Evolutionary conservation across 2,797 vertebrate species (phyloP).

Genomic region (Halcyon chelicuti): DNA sequence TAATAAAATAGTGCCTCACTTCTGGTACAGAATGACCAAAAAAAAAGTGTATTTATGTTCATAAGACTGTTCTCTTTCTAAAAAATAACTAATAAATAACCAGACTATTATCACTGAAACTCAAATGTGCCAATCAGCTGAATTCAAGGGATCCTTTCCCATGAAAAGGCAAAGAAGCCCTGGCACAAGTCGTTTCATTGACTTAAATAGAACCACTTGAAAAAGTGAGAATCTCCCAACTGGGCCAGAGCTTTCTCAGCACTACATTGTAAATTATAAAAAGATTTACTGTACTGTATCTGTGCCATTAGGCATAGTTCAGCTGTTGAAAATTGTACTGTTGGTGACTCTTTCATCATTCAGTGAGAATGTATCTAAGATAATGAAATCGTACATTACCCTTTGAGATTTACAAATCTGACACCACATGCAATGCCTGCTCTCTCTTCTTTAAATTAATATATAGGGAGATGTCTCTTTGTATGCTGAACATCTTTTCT

Average conservation of each 20-base stretch:
- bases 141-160: constrained; percentile 24
- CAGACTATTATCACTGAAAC: constrained; percentile 52
- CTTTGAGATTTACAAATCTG: constrained; percentile 25
- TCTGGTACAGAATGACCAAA: neutral
- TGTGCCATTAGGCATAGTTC: constrained; percentile 1
- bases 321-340: neutral
- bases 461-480: neutral
- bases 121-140: constrained; percentile 22
- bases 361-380: neutral
- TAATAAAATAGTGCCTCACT: constrained; percentile 24
- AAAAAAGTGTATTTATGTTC: constrained; percentile 41
- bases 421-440: neutral
- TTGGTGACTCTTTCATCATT: constrained; percentile 44
- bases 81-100: neutral
- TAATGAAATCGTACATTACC: constrained; percentile 5
- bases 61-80: constrained; percentile 23
- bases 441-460: constrained; percentile 39
- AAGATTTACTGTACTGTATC: neutral
- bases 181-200: neutral
- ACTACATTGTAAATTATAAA: constrained; percentile 27
- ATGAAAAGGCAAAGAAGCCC: constrained; percentile 22
- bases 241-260: neutral
- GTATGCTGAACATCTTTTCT: neutral
- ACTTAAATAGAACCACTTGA: constrained; percentile 45
- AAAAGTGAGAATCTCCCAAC: neutral